phyloP scores from a whole-genome alignment of 2,888 invertebrate species.

The Phlogophora meticulosa region DNA sequence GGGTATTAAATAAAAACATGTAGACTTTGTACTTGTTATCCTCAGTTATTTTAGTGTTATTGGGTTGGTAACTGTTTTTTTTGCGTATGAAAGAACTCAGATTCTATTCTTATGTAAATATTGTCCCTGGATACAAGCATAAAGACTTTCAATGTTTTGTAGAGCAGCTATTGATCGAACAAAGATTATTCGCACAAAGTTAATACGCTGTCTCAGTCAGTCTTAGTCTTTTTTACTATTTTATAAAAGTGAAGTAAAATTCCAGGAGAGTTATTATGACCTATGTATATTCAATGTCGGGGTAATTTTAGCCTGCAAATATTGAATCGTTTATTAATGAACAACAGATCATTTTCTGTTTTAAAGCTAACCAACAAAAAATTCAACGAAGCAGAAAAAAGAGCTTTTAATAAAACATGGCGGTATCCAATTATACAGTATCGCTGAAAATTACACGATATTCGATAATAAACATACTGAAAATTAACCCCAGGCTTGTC shows the following conservation, averaged over 20 bases:
- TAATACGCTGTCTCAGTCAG: too few relatives aligned
- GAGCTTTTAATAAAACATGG: neutral
- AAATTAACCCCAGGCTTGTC: slow-evolving; percentile 24
- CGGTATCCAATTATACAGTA: slow-evolving; percentile 23
- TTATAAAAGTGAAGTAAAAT: too few relatives aligned
- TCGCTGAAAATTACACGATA: slow-evolving; percentile 23
- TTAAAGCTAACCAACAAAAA: neutral
- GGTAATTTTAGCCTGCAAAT: too few relatives aligned
- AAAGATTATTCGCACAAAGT: too few relatives aligned
- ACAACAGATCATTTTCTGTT: neutral
- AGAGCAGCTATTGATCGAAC: too few relatives aligned
- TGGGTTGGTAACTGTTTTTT: neutral
- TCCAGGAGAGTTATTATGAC: too few relatives aligned
- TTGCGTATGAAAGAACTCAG: neutral
- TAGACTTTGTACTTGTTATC: slow-evolving; percentile 31
- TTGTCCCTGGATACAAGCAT: neutral
- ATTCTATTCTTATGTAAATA: neutral
- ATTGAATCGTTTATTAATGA: neutral
- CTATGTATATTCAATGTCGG: too few relatives aligned
- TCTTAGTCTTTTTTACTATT: too few relatives aligned
- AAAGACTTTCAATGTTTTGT: neutral
- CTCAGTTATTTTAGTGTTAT: slow-evolving; percentile 44
- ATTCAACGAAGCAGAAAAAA: neutral
- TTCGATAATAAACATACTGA: slow-evolving; percentile 11
- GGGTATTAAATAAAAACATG: slow-evolving; percentile 50